Evolutionary conservation across 2,113 vertebrate genomes (phyloP).

Genomic region (Serinus canaria): DNA sequence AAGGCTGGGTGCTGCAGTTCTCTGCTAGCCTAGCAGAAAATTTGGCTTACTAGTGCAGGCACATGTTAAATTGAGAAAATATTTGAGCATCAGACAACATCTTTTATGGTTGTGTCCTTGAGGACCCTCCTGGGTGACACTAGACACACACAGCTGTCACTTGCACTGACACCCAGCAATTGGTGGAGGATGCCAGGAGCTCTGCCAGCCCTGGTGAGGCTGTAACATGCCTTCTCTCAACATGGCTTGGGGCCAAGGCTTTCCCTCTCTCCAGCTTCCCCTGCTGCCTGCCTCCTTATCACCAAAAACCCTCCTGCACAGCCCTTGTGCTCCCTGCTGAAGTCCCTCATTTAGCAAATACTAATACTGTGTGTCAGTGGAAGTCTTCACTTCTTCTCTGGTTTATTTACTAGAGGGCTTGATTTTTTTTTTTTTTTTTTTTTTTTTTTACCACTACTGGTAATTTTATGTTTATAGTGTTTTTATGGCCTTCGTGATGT

Average conservation of each 20-base stretch:
- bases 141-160: rapidly evolving
- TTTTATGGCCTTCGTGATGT: background rate
- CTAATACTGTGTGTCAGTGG: background rate
- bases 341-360: background rate
- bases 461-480: background rate
- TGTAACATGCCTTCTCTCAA: background rate
- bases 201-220: rapidly evolving
- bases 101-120: background rate
- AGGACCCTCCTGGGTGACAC: background rate
- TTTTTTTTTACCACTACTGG: background rate
- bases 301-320: background rate
- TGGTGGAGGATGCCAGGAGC: background rate
- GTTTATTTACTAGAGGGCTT: background rate
- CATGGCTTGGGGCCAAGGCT: background rate
- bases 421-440: background rate
- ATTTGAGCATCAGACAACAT: background rate
- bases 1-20: background rate
- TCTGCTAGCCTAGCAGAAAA: background rate
- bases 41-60: background rate
- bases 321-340: background rate
- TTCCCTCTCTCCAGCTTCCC: background rate
- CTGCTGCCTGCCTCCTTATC: background rate
- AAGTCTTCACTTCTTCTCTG: background rate
- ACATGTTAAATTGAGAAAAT: background rate
- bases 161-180: background rate